A percentile compares a stretch with the other conserved stretches of the same genome.
Evolutionary conservation across 92 coral and sea anemone genomes (phyloP).

Genomic region (Bergia puertoricense): DNA sequence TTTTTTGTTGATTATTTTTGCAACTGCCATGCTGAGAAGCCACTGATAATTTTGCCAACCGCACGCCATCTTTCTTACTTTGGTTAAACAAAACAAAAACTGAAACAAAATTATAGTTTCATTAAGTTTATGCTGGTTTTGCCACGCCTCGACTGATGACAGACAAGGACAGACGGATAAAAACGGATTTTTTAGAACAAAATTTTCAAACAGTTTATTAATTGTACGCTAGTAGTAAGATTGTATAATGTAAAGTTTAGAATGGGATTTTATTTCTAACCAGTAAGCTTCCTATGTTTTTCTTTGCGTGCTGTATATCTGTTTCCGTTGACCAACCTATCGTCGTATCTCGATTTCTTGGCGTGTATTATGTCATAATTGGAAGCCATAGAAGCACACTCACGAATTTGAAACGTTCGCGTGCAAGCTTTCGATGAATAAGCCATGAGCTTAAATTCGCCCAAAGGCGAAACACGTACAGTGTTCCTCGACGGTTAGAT

Average conservation of each 20-base stretch:
- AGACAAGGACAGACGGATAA: not conserved
- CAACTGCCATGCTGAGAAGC: slow-evolving; percentile 37
- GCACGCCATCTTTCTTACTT: slow-evolving; percentile 36
- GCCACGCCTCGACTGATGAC: slow-evolving; percentile 41
- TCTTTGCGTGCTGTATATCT: slow-evolving; percentile 34
- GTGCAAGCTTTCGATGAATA: slow-evolving; percentile 34
- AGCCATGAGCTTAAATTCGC: not conserved
- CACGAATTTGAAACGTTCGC: slow-evolving; percentile 22
- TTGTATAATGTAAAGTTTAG: not conserved
- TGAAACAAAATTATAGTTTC: slow-evolving; percentile 10
- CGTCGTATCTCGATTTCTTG: slow-evolving; percentile 8
- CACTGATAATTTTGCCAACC: slow-evolving; percentile 13
- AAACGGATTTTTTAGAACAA: slow-evolving; percentile 10
- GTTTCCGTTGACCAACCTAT: slow-evolving; percentile 14
- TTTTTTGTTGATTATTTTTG: slow-evolving; percentile 30
- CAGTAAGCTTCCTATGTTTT: not conserved
- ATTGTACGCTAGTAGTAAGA: slow-evolving; percentile 2
- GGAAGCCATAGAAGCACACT: slow-evolving; percentile 2
- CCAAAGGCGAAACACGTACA: slow-evolving; percentile 18
- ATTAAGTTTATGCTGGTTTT: slow-evolving; percentile 22
- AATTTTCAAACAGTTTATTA: not conserved
- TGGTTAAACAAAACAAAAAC: slow-evolving; percentile 8
- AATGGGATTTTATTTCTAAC: not conserved
- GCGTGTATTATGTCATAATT: slow-evolving; percentile 28
- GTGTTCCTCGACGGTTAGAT: not conserved